Conservation (phyloP, 2,797 vertebrate genomes). For the Chaetophractus vellerosus region DNA sequence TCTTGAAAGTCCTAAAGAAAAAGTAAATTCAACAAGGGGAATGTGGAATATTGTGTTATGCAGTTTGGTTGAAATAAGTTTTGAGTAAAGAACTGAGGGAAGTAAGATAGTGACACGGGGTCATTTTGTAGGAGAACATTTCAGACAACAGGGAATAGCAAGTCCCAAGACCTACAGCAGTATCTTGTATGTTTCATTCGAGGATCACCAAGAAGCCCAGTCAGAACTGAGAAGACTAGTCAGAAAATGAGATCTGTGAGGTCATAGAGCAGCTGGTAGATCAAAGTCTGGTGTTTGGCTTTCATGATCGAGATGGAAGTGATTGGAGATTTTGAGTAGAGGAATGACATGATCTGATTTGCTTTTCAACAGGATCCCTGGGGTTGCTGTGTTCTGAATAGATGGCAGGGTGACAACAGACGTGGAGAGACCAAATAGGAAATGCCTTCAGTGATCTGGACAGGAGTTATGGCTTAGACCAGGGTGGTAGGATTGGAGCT, state of each 20-base stretch:
- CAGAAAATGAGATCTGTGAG: too few relatives aligned
- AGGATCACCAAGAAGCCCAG: too few relatives aligned
- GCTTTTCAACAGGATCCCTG: neutral
- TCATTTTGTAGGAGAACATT: too few relatives aligned
- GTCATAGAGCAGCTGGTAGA: too few relatives aligned
- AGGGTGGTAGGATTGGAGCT: neutral
- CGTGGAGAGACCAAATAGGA: neutral
- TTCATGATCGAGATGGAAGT: neutral
- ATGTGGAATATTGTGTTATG: neutral
- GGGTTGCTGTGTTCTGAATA: neutral
- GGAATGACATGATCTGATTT: neutral
- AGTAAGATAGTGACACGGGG: too few relatives aligned
- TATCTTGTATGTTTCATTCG: too few relatives aligned
- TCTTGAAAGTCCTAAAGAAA: neutral
- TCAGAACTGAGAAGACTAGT: too few relatives aligned
- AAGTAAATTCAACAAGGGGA: neutral
- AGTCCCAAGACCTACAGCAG: too few relatives aligned
- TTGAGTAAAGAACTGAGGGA: too few relatives aligned
- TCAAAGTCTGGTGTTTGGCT: too few relatives aligned
- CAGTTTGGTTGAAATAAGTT: neutral
- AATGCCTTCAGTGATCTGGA: neutral
- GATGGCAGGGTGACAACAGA: neutral
- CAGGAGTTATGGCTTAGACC: neutral
- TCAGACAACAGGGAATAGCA: too few relatives aligned
- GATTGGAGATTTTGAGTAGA: neutral